Evolutionary conservation across 2,888 invertebrate species (phyloP), one percentile per base, ranked within the genome.

Genomic region (Eupithecia tripunctaria): DNA sequence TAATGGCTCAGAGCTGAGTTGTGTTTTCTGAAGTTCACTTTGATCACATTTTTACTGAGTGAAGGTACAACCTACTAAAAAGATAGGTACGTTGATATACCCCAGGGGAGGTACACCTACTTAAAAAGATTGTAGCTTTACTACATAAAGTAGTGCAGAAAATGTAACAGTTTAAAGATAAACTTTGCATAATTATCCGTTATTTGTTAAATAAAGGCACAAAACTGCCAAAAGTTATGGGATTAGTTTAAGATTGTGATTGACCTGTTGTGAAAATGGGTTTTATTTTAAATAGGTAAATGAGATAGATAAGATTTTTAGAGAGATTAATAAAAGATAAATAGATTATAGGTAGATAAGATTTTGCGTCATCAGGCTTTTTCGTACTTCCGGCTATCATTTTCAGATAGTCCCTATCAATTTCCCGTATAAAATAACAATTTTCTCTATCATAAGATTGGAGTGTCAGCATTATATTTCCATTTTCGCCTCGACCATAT

Each of bases 381-480:
- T 47, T 8, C 47, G 7, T 8, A 47, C 2, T 47, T 51, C n/a
- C n/a, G n/a, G 47, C 43, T 8, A 47, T 21, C 21, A 21, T 51
- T 51, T 21, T 51, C 12, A 51, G 51, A 51, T 21, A 51, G 10
- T 12, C 3, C 21, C 12, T 56, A 25, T 56, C 10, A 51, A 51
- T 51, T 18, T 29, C 29, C 0, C 29, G 27, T 63, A 63, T 32
- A 63, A 63, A 51, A 21, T 43, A 51, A 51, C n/a, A 43, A 43
- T 51, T n/a, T 47, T 47, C 7, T 47, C 47, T 51, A 51, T 51
- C 21, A 51, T 14, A 56, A 56, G 21, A 70, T 63, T 47, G 64
- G 41, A 27, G 36, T 15, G 51, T 71, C 69, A 71, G 67, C 71
- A 4, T 59, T 67, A 74, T 74, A 68, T 74, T 66, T 68, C 65